Percentiles rank a stretch among this genome's conserved stretches.
These are phyloP conservation scores for Ylistrum balloti DNA, from an alignment of 1,140 invertebrate species.

Conservation along the genomic window DNA sequence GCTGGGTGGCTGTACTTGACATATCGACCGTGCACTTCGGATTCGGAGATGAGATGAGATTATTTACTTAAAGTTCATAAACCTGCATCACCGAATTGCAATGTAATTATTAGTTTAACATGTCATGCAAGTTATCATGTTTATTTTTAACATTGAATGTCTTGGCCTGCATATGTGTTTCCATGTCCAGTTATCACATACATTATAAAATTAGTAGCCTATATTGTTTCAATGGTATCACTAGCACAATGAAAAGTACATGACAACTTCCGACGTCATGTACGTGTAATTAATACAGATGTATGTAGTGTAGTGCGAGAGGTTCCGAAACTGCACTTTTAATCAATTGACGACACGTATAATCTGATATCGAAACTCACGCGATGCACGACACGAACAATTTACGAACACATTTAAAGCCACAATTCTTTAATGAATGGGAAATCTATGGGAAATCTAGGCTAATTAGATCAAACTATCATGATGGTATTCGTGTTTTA, in stretches of 20 bases:
- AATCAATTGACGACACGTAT: neutral
- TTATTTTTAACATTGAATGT: neutral
- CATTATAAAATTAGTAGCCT: too few species aligned
- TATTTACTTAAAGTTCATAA: neutral
- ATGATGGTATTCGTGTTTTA: too few species aligned
- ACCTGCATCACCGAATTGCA: neutral
- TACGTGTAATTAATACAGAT: slow-evolving; percentile 33
- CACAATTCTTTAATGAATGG: neutral
- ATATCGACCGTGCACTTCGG: neutral
- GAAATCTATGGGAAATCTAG: neutral
- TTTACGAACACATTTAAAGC: neutral
- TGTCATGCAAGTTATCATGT: neutral
- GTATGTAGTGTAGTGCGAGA: neutral
- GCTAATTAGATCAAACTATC: neutral
- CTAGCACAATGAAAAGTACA: neutral
- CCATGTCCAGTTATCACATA: neutral
- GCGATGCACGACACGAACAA: neutral
- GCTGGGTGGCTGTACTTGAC: neutral
- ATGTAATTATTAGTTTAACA: neutral
- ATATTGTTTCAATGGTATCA: neutral
- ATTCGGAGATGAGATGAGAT: neutral
- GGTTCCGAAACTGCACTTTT: neutral
- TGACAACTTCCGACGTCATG: slow-evolving; percentile 15
- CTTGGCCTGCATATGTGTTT: neutral
- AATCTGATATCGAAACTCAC: neutral